These are phyloP conservation scores for Grus americana DNA, from an alignment of 2,113 vertebrate species.

Conservation along the genomic window DNA sequence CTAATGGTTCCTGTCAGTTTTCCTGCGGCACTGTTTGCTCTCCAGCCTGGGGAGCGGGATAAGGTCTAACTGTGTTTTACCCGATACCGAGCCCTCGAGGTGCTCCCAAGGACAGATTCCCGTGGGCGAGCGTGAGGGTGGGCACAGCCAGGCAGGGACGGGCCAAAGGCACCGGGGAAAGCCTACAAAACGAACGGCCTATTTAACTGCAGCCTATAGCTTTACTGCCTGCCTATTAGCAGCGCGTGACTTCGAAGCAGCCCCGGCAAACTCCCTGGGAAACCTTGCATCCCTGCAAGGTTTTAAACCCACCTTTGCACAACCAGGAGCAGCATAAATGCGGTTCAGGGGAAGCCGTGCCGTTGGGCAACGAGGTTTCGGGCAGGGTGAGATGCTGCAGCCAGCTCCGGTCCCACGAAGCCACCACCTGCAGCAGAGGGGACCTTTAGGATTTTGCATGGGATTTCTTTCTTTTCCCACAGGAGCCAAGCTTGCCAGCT, in stretches of 20 bases:
- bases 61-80: not conserved
- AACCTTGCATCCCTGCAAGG: not conserved
- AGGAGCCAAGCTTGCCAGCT: not conserved
- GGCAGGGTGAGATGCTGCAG: not conserved
- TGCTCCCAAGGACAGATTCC: not conserved
- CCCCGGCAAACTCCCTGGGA: not conserved
- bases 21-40: not conserved
- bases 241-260: fast-evolving
- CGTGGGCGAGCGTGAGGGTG: fast-evolving
- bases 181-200: not conserved
- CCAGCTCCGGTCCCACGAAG: not conserved
- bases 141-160: not conserved
- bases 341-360: fast-evolving
- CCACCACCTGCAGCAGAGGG: not conserved
- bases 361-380: fast-evolving
- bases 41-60: not conserved
- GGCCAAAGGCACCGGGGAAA: not conserved
- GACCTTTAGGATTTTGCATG: not conserved
- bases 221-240: not conserved
- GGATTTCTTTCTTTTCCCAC: not conserved
- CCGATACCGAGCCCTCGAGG: not conserved
- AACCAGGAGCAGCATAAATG: fast-evolving
- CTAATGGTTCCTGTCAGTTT: not conserved
- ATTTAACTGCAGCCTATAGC: not conserved
- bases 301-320: not conserved